Evolutionary conservation across 1,140 invertebrate species (phyloP), one percentile per base, ranked within the genome.

Genomic region (Cardiocondyla obscurior): DNA sequence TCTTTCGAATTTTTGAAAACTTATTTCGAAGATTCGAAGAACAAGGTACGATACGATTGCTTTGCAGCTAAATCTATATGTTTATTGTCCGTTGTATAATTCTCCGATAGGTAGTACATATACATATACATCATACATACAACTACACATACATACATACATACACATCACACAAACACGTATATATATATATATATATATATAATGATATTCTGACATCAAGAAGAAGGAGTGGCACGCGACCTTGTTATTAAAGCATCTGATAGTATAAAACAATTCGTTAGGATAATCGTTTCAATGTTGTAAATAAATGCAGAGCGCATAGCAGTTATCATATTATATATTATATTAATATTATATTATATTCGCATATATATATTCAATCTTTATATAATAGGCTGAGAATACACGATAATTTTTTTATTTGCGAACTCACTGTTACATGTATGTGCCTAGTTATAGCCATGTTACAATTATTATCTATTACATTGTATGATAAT

Each of bases 371-470:
- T 33, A 64, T 69, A 84, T 85, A 85, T 76, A 90, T 88, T 84
- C 72, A 87, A 89, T 58, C 89, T 85, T 57, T 55, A 72, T 79
- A 83, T 85, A 73, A 84, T 90, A 90, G 83, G 84, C 88, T 79
- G 87, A 86, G 72, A 90, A 88, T 74, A 74, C 76, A 91, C 86
- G 30, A 91, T 90, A 85, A 89, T 91, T 92, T 92, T 89, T 91
- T 91, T 90, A 91, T 91, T 92, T 91, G 88, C 90, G 88, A 93
- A 93, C 91, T 93, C 89, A 91, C 90, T 92, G 92, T 93, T 93
- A 93, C 91, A 92, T 93, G 90, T 93, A 93, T 92, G 91, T 93
- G 91, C 92, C 91, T 93, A 93, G 92, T 91, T 90, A 92, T 93
- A 92, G 91, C 90, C 88, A 93, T 92, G 90, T 93, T 93, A 91